Conservation (phyloP, 2,797 vertebrate genomes). For the Craterocephalus amniculus region DNA sequence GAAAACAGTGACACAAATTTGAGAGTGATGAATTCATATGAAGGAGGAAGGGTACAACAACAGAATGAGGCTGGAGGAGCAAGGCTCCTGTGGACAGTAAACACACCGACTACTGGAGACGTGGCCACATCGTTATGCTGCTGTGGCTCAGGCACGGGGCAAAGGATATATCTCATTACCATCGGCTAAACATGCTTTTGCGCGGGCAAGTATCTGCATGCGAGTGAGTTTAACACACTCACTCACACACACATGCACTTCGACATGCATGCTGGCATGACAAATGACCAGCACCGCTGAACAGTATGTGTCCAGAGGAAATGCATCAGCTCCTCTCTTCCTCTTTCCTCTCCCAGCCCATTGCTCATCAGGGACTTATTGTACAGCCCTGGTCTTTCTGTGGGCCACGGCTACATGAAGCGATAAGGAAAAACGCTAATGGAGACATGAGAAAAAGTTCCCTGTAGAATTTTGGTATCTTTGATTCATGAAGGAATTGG, state of each 20-base stretch:
- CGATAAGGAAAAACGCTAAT: constrained; percentile 42
- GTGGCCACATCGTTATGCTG: constrained; percentile 36
- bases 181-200: constrained; percentile 43
- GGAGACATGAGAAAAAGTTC: constrained; percentile 35
- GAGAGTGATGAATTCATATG: constrained; percentile 40
- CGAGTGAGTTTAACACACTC: constrained; percentile 8
- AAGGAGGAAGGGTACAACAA: constrained; percentile 57
- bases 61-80: constrained; percentile 67
- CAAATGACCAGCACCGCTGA: constrained; percentile 52
- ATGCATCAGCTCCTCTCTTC: constrained; percentile 68
- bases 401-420: constrained; percentile 38
- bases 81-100: constrained; percentile 60
- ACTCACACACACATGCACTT: not conserved
- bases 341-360: constrained; percentile 56
- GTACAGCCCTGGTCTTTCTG: constrained; percentile 48
- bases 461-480: constrained; percentile 28
- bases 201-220: not conserved
- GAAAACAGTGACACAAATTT: constrained; percentile 27
- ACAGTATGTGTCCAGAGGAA: constrained; percentile 67
- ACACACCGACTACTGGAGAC: constrained; percentile 59
- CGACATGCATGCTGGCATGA: constrained; percentile 42
- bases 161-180: constrained; percentile 69
- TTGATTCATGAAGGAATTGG: constrained; percentile 19
- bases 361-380: constrained; percentile 63
- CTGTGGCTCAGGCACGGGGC: constrained; percentile 37